Base-by-base conservation (phyloP, 1,140 invertebrate species). In the Triops longicaudatus region DNA sequence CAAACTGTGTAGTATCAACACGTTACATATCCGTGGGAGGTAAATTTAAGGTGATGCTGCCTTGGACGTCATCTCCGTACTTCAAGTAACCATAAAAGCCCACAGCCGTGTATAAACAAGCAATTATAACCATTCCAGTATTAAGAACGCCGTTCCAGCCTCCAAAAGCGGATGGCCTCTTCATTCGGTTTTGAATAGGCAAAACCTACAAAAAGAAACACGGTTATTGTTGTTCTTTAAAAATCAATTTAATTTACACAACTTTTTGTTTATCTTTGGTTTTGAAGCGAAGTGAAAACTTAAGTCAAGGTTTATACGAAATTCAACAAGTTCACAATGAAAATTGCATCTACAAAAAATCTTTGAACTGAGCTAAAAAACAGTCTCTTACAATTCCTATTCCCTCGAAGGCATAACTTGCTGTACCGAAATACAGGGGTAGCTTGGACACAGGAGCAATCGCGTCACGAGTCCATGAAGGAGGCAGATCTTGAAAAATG, bases 1-100 rank as follows among this genome's bases (percentile, higher is more conserved):
- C 74, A 0, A 75, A 22, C 73, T 31, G 12, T 27, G 31, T 22
- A 27, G 31, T 27, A 77, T 11, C 71, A 27, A 37, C 31, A 37
- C 2, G 7, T 41, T 71, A 93, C 91, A 90, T 82, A 81, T 91
- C 88, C 81, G 88, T 83, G 26, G 85, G 84, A 1, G 92, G 92
- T 74, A 96, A 84, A 85, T 95, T 94, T 1, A 96, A 85, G 4
- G 94, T 96, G 74, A 97, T 92, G 83, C 92, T 95, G n/a, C 92
- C 93, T 79, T 88, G 84, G 1, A 93, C 90, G 78, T 85, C 83
- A 72, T 93, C 90, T 2, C 94, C 94, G 84, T 93, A 97, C 81
- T 93, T 93, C 22, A 97, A 85, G 83, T 95, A 97, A n/a, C 94
- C 95, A 85, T 93, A 97, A 85, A 96, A 96, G 50, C 94, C 95